Base-by-base conservation (phyloP, 1,140 invertebrate species). In the Bombus pyrosoma region DNA sequence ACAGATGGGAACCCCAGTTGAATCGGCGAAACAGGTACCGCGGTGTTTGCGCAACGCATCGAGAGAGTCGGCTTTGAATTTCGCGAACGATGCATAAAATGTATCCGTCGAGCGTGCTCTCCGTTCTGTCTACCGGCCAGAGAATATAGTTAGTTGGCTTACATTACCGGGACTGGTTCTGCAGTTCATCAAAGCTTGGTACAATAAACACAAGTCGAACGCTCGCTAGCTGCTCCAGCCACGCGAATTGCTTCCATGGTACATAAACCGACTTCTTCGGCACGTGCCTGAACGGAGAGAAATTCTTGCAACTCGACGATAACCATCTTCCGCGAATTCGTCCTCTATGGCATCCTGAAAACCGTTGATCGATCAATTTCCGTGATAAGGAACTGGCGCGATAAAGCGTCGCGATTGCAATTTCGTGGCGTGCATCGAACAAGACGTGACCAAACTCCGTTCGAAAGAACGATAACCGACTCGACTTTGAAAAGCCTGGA, bases 101-200 rank as follows among this genome's bases (percentile, higher is more conserved):
- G 68, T 85, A 80, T 80, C 77, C 62, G 25, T 32, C 2, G 62
- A 39, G 28, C 34, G 62, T 22, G 53, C 22, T 57, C 25, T 59
- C 12, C 13, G 34, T 28, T 28, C 34, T 47, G 8, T 1, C 25
- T 15, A 15, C 8, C 75, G 22, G 0, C 15, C 10, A 57, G 73
- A 28, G 73, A 75, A n/a, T 25, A 53, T 39, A 64, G n/a, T 32
- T 25, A 41, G 34, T 59, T 57, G 34, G 83, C 68, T 68, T 71
- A 69, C 73, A 10, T 47, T 68, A 37, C 32, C 57, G 28, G 12
- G 13, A 15, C 66, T 68, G 57, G 9, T 28, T 87, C 87, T 87
- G 82, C 89, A 62, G 86, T 90, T 84, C 88, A 83, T 89, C 88
- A 77, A 86, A 80, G 81, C 88, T 79, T 89, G 88, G 28, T 69